Conservation (phyloP, 1,140 invertebrate species). For the Brachionus koreanus region DNA sequence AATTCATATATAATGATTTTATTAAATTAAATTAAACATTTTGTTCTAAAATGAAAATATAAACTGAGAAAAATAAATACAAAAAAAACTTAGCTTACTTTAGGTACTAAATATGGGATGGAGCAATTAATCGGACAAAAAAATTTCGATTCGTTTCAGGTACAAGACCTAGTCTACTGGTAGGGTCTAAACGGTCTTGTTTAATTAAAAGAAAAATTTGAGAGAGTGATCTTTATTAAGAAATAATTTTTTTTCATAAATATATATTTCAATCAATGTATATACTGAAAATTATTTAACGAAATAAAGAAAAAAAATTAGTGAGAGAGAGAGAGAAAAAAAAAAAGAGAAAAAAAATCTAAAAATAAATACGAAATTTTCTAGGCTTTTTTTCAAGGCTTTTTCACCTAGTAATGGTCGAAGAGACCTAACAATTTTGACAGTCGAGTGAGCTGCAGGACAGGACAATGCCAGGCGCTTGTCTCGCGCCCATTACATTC, state of each 20-base stretch:
- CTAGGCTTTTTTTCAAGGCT: background rate
- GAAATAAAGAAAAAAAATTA: background rate
- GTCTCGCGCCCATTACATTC: background rate
- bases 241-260: background rate
- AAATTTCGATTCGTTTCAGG: background rate
- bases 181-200: background rate
- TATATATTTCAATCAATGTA: background rate
- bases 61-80: too few species aligned
- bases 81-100: too few species aligned
- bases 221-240: background rate
- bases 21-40: background rate
- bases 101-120: background rate
- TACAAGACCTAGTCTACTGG: background rate
- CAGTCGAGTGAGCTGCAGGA: background rate
- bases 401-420: background rate
- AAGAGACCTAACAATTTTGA: background rate
- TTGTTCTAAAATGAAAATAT: too few species aligned
- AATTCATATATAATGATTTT: background rate
- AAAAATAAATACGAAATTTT: background rate
- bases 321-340: too few species aligned
- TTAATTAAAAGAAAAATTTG: background rate
- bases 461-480: background rate
- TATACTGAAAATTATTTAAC: background rate
- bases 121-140: background rate
- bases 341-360: background rate